Evolutionary conservation across 1,140 invertebrate genomes (phyloP).

Genomic region (Apis laboriosa): DNA sequence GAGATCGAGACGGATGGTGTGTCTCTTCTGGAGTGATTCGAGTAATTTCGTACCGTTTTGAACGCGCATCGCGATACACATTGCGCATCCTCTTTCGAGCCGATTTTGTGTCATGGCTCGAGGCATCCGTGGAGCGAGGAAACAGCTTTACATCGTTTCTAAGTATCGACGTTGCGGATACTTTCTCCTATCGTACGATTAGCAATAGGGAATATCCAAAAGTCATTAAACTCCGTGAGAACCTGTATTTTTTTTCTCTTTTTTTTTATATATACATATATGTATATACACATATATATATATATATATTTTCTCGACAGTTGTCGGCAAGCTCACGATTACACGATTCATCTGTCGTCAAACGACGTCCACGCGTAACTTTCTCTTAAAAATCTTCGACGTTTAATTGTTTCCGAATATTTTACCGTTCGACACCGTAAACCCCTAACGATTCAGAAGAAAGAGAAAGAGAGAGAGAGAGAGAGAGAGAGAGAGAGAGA

Average conservation of each 20-base stretch:
- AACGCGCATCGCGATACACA: not conserved
- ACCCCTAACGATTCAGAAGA: too few species aligned
- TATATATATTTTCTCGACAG: not conserved
- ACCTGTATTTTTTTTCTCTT: slow-evolving; percentile 9
- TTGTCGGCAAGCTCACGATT: not conserved
- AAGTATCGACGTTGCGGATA: slow-evolving; percentile 15
- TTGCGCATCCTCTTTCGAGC: not conserved
- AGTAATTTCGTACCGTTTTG: not conserved
- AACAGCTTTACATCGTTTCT: not conserved
- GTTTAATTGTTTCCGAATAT: too few species aligned
- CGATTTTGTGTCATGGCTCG: not conserved
- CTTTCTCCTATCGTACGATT: slow-evolving; percentile 46
- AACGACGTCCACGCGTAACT: not conserved
- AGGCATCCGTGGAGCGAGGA: not conserved
- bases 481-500: not conserved
- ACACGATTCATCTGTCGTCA: slow-evolving; percentile 5
- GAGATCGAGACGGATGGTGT: not conserved
- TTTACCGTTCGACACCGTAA: too few species aligned
- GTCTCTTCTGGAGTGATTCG: not conserved
- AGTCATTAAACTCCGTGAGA: slow-evolving; percentile 50
- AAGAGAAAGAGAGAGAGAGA: not conserved
- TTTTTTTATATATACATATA: not conserved
- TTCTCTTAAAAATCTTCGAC: slow-evolving; percentile 10
- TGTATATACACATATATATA: too few species aligned
- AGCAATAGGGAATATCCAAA: slow-evolving; percentile 43